phyloP scores from a whole-genome alignment of 1,140 invertebrate species.

The Drosophila jambulina region DNA sequence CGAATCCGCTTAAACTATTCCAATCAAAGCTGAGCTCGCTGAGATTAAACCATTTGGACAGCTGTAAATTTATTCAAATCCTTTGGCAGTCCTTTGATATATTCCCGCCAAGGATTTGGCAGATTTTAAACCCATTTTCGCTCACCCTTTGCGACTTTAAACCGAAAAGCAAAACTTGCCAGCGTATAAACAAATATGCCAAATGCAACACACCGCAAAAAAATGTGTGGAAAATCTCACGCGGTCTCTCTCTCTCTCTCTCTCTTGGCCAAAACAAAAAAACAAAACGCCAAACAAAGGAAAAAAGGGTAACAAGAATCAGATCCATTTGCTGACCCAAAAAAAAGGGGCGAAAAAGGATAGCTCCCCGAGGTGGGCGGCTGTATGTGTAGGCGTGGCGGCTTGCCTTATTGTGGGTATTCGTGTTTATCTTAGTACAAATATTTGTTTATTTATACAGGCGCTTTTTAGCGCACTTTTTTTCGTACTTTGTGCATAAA shows the following conservation, averaged over 20 bases:
- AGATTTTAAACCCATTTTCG: slow-evolving; percentile 40
- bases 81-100: slow-evolving; percentile 34
- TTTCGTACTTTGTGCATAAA: slow-evolving; percentile 32
- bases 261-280: neutral
- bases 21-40: slow-evolving; percentile 15
- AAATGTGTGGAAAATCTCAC: slow-evolving; percentile 34
- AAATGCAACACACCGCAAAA: slow-evolving; percentile 18
- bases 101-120: slow-evolving; percentile 40
- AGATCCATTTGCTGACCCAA: slow-evolving; percentile 77
- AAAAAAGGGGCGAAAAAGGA: slow-evolving; percentile 60
- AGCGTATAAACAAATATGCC: slow-evolving; percentile 44
- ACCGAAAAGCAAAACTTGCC: slow-evolving; percentile 35
- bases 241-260: neutral
- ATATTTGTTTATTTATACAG: slow-evolving; percentile 77
- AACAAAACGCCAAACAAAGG: slow-evolving; percentile 39
- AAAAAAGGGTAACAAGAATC: slow-evolving; percentile 52
- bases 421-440: slow-evolving; percentile 77
- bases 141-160: slow-evolving; percentile 11
- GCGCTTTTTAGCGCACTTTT: slow-evolving; percentile 24
- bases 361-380: slow-evolving; percentile 18
- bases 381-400: slow-evolving; percentile 16
- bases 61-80: slow-evolving; percentile 40
- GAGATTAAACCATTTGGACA: slow-evolving; percentile 38
- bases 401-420: slow-evolving; percentile 25
- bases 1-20: neutral